phyloP scores from a whole-genome alignment of 2,888 invertebrate species.

The Dysmachus trigonus region DNA sequence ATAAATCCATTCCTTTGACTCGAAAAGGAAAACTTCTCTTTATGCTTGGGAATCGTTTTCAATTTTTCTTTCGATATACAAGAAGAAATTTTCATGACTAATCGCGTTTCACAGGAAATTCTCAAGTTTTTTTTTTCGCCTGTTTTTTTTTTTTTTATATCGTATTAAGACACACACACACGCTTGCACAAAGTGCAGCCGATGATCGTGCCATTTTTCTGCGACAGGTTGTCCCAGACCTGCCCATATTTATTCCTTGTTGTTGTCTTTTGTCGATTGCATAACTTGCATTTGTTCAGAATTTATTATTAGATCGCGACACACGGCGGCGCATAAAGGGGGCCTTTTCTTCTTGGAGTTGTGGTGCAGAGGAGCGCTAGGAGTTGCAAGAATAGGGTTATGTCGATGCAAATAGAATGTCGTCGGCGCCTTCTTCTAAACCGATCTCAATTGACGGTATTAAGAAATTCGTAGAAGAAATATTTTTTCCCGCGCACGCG shows the following conservation, averaged over 20 bases:
- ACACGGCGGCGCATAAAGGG: not conserved
- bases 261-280: not conserved
- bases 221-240: conserved; percentile 8
- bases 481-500: not conserved
- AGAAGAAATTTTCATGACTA: conserved; percentile 6
- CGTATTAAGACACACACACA: not conserved
- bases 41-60: not conserved
- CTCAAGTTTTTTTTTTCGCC: not conserved
- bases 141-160: not conserved
- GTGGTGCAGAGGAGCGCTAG: not conserved
- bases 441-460: not conserved
- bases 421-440: not conserved
- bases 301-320: not conserved
- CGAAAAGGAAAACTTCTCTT: not conserved
- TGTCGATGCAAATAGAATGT: not conserved
- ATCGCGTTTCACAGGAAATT: not conserved
- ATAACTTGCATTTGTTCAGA: not conserved
- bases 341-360: not conserved
- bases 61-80: not conserved
- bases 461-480: not conserved
- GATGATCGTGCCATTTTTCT: not conserved
- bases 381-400: not conserved
- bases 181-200: too few species aligned
- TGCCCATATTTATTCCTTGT: conserved; percentile 4
- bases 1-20: not conserved